Evolutionary conservation across 2,888 invertebrate species (phyloP), one percentile per base, ranked within the genome.

Genomic region (Lordiphosa fenestrarum): DNA sequence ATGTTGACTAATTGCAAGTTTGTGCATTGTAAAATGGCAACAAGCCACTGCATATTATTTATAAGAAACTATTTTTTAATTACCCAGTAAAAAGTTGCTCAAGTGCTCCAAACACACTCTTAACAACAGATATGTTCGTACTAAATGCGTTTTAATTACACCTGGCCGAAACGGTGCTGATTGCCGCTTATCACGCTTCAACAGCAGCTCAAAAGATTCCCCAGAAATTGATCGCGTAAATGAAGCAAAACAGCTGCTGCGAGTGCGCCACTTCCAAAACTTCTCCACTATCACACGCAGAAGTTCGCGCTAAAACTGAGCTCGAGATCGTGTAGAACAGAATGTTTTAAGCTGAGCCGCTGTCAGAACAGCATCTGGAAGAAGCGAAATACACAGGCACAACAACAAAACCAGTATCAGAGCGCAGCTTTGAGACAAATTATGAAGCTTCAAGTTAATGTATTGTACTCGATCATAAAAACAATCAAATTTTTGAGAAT

Each of bases 401-500:
- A 15, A 53, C 41, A 38, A 42, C 51, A 82, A 82, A 77, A 77
- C 81, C 71, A 66, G 76, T 73, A 65, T 71, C 44, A 30, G 50
- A 57, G 47, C 37, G 35, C 51, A 56, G 50, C 59, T 62, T 44
- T 59, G 36, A 72, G 69, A 57, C 65, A 66, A 69, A 69, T 62
- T 57, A 39, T 60, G 30, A 59, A 57, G 49, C 54, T 58, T 62
- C 53, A 69, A 48, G 50, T 55, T 63, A 6, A 39, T 23, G 15
- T 6, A 15, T 10, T 19, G 10, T 21, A 48, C 10, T 30, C 36
- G 38, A 10, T 4, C 19, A 6, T 1, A 2, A 4, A 37, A 12
- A 41, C 10, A 2, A 30, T 10, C 0, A 0, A 7, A 7, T 2
- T 6, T 10, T 30, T 10, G 9, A 25, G 25, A 7, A 30, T 35